Evolutionary conservation across 2,888 invertebrate genomes (phyloP).

Genomic region (Papilio elwesi): DNA sequence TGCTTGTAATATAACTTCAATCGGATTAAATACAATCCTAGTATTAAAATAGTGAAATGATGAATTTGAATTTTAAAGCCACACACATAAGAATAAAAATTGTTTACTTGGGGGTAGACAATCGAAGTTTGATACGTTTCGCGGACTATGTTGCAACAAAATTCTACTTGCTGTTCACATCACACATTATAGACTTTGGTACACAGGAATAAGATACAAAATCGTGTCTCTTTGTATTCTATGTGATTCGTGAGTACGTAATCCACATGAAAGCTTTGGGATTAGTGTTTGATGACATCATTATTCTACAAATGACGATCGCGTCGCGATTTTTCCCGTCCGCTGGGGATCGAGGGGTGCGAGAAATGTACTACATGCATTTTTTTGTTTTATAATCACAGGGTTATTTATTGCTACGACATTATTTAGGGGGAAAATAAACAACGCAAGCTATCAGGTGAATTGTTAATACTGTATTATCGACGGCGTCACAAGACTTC

Average conservation of each 20-base stretch:
- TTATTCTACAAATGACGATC: conserved; percentile 81
- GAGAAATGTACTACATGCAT: conserved; percentile 50
- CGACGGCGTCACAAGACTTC: neutral
- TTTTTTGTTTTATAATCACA: conserved; percentile 55
- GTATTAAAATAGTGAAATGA: neutral
- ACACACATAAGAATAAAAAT: conserved; percentile 47
- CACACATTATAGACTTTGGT: conserved; percentile 28
- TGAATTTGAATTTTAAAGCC: conserved; percentile 39
- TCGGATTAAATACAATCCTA: conserved; percentile 41
- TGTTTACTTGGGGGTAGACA: conserved; percentile 48
- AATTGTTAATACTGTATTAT: neutral
- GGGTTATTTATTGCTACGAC: conserved; percentile 71
- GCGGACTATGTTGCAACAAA: conserved; percentile 48
- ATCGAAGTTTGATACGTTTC: conserved; percentile 59
- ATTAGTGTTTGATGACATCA: conserved; percentile 85
- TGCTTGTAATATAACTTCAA: conserved; percentile 17
- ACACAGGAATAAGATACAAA: conserved; percentile 49
- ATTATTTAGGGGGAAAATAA: conserved; percentile 50
- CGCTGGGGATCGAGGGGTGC: conserved; percentile 59
- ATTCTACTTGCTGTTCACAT: conserved; percentile 30
- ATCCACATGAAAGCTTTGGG: conserved; percentile 84
- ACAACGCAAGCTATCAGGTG: no score
- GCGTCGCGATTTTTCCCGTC: conserved; percentile 74
- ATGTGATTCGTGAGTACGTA: conserved; percentile 50
- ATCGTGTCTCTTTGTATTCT: conserved; percentile 39